Evolutionary conservation across 2,797 vertebrate genomes (phyloP), one percentile per base, ranked within the genome.

Genomic region (Enteromius fasciolatus): DNA sequence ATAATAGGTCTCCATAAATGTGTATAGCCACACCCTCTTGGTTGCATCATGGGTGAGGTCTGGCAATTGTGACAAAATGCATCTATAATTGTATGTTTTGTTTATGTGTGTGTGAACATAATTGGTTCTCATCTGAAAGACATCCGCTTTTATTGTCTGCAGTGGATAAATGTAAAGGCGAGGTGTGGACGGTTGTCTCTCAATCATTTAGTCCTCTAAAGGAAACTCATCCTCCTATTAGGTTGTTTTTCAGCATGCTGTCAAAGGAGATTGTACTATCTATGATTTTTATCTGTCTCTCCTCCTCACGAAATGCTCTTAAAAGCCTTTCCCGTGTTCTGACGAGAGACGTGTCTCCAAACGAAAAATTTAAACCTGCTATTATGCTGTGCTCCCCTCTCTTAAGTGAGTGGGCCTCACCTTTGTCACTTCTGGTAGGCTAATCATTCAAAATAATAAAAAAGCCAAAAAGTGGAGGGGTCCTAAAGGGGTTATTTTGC

Each of bases 271-370:
- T 94, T 92, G 94, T 84, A 52, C 83, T 90, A 87, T 82, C 87
- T 87, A 86, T 89, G 88, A 92, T 91, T 83, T 89, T 90, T 91
- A 92, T 93, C 92, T 93, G 86, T 88, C 72, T 89, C 85, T 86
- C 86, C 88, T 90, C 88, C 89, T 74, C 88, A 88, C n/a, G 6
- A 89, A 92, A 90, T 87, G 87, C 79, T 83, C 86, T 90, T 92
- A 91, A 94, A 92, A 92, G 91, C 91, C 86, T 88, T 89, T 17
- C 14, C 87, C n/a, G 31, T 7, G 44, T 88, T 74, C 31, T 52
- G 91, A 91, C 93, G 93, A 93, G 87, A 92, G 93, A 94, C 73
- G 85, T 85, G 91, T 84, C 87, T 89, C 87, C 84, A 93, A 92
- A 93, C 91, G 84, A 93, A 94, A 93, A 90, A 93, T 86, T 87